These are phyloP conservation scores for Genyomyrus donnyi DNA, from an alignment of 2,113 vertebrate species.

Conservation along the genomic window DNA sequence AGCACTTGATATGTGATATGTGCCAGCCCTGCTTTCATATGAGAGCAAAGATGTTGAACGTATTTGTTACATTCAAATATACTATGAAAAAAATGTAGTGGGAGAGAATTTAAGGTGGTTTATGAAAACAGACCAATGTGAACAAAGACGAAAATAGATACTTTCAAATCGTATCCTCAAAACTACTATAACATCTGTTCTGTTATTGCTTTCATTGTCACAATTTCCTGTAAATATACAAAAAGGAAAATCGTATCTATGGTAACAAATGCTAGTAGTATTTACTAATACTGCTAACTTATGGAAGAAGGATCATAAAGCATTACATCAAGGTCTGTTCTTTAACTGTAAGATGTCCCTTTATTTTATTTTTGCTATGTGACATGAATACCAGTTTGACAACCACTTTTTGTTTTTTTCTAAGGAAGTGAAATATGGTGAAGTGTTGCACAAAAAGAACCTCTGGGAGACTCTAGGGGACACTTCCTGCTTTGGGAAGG, in stretches of 20 bases:
- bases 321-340: neutral
- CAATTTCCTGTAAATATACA: neutral
- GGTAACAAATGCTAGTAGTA: neutral
- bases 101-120: neutral
- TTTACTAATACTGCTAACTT: neutral
- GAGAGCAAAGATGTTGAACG: neutral
- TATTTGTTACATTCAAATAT: neutral
- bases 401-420: neutral
- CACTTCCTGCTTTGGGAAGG: conserved; percentile 35
- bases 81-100: neutral
- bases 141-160: neutral
- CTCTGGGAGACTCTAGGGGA: conserved; percentile 82
- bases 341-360: neutral
- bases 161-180: neutral
- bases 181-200: neutral
- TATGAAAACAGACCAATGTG: neutral
- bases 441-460: conserved; percentile 80
- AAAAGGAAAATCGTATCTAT: neutral
- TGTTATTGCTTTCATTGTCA: neutral
- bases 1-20: neutral
- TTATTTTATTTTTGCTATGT: neutral
- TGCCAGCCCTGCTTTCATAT: neutral
- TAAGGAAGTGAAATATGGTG: conserved; percentile 83
- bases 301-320: neutral
- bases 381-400: neutral